Evolutionary conservation across 2,888 invertebrate species (phyloP), one percentile per base, ranked within the genome.

Genomic region (Sipha maydis): DNA sequence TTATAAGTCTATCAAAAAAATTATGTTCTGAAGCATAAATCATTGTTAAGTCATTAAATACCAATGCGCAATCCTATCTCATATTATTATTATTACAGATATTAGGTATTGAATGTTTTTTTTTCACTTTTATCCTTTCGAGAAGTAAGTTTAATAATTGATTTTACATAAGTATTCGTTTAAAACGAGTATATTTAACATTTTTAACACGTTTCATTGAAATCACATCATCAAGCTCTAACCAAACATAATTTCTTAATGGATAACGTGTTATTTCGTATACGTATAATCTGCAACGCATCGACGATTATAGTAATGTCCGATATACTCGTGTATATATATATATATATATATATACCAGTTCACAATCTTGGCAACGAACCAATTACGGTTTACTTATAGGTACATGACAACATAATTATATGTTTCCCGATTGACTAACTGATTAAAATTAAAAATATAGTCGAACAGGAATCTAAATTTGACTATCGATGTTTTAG

Each of bases 361-460:
- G 41, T 80, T 80, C 61, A 38, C 67, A 82, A 28, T 69, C 82
- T 82, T 82, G 82, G 82, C 82, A 82, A 67, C 28, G 48, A 48
- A 48, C 69, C 82, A 82, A 82, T 82, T 41, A 69, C 67, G 61
- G 61, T 61, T n/a, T 67, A n/a, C 56, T 1, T 38, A 61, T 61
- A n/a, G 28, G 77, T 14, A 31, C 67, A 76, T 48, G 77, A 85
- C 78, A 85, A 69, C 85, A 77, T 85, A 85, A 69, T 85, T 85
- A 85, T 77, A 78, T 38, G 77, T 78, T 85, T 76, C 67, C 69
- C 48, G 78, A 85, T 75, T 17, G 56, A 82, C 69, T 31, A 71
- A 48, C 41, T 25, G 82, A 71, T 82, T 41, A 69, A 69, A 82
- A 69, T 82, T 69, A 69, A 82, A 69, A 82, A 82, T 69, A 17